Conservation (phyloP, 1,140 invertebrate species). For the Drosophila grimshawi region DNA sequence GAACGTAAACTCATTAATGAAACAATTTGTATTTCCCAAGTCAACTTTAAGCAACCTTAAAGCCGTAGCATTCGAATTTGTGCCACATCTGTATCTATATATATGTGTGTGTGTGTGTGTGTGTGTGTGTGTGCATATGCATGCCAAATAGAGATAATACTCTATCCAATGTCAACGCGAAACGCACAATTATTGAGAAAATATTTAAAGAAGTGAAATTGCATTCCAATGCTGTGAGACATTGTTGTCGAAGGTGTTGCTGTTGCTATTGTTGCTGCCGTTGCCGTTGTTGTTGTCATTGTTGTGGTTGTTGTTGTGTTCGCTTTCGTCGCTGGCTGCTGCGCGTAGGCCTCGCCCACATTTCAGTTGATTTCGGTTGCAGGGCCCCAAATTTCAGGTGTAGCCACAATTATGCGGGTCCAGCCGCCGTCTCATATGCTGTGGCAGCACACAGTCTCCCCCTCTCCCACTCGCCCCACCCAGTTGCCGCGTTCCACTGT, state of each 20-base stretch:
- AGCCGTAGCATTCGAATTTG: not conserved
- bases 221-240: conserved; percentile 70
- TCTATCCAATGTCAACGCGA: conserved; percentile 16
- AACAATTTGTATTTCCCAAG: not conserved
- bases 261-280: not conserved
- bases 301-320: not conserved
- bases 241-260: conserved; percentile 3
- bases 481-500: not conserved
- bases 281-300: not conserved
- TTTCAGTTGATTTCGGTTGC: conserved; percentile 39
- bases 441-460: not conserved
- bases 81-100: no score
- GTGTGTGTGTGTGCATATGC: conserved; percentile 20
- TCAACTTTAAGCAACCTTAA: not conserved
- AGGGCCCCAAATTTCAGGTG: conserved; percentile 57
- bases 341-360: conserved; percentile 64
- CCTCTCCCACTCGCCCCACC: not conserved
- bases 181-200: conserved; percentile 73
- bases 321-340: conserved; percentile 32
- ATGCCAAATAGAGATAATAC: conserved; percentile 40
- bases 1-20: not conserved
- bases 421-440: conserved; percentile 23
- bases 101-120: conserved; percentile 8
- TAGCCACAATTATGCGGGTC: conserved; percentile 71
- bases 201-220: conserved; percentile 83